Conservation (phyloP, 2,888 invertebrate genomes). For the Trichacis sp. region DNA sequence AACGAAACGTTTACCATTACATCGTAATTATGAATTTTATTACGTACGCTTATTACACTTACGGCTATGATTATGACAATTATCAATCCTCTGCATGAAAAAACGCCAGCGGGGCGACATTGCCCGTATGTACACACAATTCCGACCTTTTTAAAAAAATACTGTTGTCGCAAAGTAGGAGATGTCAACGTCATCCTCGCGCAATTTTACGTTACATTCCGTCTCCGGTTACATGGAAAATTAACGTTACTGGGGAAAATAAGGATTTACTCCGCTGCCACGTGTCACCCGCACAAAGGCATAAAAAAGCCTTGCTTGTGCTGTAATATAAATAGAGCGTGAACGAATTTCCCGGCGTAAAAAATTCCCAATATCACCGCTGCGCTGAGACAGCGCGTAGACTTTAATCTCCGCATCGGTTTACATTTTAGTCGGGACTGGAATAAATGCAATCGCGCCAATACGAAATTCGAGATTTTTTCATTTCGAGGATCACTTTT, state of each 20-base stretch:
- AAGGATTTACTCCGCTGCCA: slow-evolving; percentile 1
- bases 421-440: too few relatives aligned
- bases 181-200: slow-evolving; percentile 1
- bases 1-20: slow-evolving; percentile 37
- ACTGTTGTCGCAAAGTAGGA: slow-evolving; percentile 18
- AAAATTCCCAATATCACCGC: slow-evolving; percentile 3
- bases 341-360: neutral
- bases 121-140: slow-evolving; percentile 31
- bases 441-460: slow-evolving; percentile 17
- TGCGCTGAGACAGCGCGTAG: neutral
- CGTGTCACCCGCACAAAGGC: slow-evolving; percentile 1
- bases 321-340: slow-evolving; percentile 6
- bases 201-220: slow-evolving; percentile 3
- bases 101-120: slow-evolving; percentile 9
- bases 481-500: slow-evolving; percentile 5
- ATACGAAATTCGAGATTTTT: slow-evolving; percentile 13
- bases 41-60: slow-evolving; percentile 36
- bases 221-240: slow-evolving; percentile 8
- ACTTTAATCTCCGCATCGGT: too few relatives aligned
- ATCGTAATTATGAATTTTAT: slow-evolving; percentile 31
- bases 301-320: neutral
- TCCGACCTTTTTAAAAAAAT: slow-evolving; percentile 29
- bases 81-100: slow-evolving; percentile 18
- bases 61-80: slow-evolving; percentile 40
- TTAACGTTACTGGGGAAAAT: slow-evolving; percentile 14